Conservation (phyloP, 1,140 invertebrate genomes). For the Formica exsecta region DNA sequence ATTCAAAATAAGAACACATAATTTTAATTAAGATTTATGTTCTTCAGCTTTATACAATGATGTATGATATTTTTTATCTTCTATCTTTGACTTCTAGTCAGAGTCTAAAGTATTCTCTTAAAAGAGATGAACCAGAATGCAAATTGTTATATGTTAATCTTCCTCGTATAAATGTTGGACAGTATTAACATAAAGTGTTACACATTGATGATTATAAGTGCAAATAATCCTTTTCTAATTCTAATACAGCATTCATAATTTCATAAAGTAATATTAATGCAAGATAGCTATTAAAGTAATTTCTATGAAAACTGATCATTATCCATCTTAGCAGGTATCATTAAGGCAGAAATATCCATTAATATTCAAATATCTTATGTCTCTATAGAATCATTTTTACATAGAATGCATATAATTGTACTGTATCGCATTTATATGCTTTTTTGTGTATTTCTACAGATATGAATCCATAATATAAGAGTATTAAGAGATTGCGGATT, state of each 20-base stretch:
- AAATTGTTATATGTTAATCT: background rate
- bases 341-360: background rate
- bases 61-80: background rate
- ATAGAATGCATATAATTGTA: background rate
- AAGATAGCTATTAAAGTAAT: background rate
- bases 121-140: background rate
- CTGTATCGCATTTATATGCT: background rate
- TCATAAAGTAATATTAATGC: background rate
- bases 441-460: background rate
- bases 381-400: background rate
- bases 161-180: background rate
- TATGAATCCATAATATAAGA: background rate
- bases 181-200: background rate
- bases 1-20: background rate
- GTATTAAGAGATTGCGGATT: background rate
- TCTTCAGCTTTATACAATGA: background rate
- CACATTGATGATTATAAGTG: background rate
- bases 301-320: conserved; percentile 22
- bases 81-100: background rate
- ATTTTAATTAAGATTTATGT: conserved; percentile 9
- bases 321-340: background rate
- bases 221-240: background rate
- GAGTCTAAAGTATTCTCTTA: background rate
- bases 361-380: background rate
- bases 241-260: background rate